Conservation (phyloP, 1,140 invertebrate genomes). For the Ectropis grisescens region DNA sequence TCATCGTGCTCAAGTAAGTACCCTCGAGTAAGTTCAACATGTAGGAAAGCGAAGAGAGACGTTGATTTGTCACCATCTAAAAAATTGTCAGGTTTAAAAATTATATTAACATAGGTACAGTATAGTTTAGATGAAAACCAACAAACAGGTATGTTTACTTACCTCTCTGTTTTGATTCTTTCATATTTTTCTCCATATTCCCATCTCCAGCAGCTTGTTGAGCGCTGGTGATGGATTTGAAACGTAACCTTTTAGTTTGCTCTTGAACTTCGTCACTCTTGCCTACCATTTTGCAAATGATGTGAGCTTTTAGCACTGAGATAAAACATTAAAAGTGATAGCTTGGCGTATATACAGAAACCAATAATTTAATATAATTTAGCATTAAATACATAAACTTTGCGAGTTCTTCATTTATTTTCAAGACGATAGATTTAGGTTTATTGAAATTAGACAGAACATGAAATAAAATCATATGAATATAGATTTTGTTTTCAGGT, state of each 20-base stretch:
- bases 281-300: slow-evolving; percentile 31
- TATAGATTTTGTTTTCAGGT: too few relatives aligned
- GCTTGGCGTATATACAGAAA: too few relatives aligned
- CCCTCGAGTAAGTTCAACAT: slow-evolving; percentile 89
- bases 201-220: slow-evolving; percentile 34
- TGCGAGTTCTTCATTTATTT: too few relatives aligned
- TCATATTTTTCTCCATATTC: slow-evolving; percentile 31
- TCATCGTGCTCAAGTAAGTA: slow-evolving; percentile 95
- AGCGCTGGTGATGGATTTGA: slow-evolving; percentile 43
- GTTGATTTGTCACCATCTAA: slow-evolving; percentile 57
- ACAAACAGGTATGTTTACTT: slow-evolving; percentile 3
- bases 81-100: slow-evolving; percentile 16
- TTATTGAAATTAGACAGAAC: too few relatives aligned
- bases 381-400: too few relatives aligned
- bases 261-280: slow-evolving; percentile 50
- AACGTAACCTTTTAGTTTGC: slow-evolving; percentile 54
- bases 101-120: too few relatives aligned
- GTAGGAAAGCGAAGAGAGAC: slow-evolving; percentile 82
- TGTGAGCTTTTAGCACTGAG: too few relatives aligned
- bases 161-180: slow-evolving; percentile 54
- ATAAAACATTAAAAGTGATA: too few relatives aligned
- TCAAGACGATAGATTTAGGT: too few relatives aligned
- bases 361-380: too few relatives aligned
- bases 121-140: too few relatives aligned
- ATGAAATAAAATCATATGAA: too few relatives aligned